Percentiles rank a stretch among this genome's conserved stretches.
phyloP scores from a whole-genome alignment of 2,797 vertebrate species.

The Sebastiscus tertius region DNA sequence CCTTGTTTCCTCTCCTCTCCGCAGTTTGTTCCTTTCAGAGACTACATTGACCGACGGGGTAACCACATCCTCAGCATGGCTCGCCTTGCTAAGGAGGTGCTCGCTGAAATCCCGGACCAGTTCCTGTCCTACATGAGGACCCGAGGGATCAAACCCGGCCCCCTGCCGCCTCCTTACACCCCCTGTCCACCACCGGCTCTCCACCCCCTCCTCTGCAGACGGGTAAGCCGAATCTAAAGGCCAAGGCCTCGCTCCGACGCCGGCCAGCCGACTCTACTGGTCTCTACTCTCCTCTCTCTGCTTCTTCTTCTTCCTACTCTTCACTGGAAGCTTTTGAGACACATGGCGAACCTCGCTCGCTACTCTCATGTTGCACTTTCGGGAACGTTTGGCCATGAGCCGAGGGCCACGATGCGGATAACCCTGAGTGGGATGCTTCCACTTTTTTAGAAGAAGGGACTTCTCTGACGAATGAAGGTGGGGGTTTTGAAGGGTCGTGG shows the following conservation, averaged over 20 bases:
- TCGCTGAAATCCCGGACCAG: conserved; percentile 97
- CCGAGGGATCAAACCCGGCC: conserved; percentile 94
- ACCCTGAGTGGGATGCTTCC: background rate
- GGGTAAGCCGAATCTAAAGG: conserved; percentile 94
- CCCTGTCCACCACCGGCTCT: conserved; percentile 62
- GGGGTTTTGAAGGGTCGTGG: background rate
- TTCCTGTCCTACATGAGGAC: conserved; percentile 97
- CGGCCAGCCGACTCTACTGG: conserved; percentile 17
- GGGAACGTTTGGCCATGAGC: conserved; percentile 17
- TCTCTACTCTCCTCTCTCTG: conserved; percentile 58
- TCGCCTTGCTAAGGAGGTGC: conserved; percentile 94
- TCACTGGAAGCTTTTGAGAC: conserved; percentile 62
- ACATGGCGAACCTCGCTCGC: conserved; percentile 6
- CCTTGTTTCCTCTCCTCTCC: background rate
- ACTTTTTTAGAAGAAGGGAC: conserved; percentile 1
- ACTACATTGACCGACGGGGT: conserved; percentile 94
- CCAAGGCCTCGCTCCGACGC: background rate
- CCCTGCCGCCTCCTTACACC: conserved; percentile 89
- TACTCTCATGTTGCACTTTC: conserved; percentile 49
- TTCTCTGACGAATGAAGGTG: background rate
- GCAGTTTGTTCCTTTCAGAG: conserved; percentile 97
- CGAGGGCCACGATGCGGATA: background rate
- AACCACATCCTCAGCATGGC: conserved; percentile 98
- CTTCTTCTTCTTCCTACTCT: conserved; percentile 60
- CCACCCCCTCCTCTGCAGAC: conserved; percentile 78